These are phyloP conservation scores for Clarias platycephalus DNA, from an alignment of 2,797 vertebrate genomes.

Conservation along the genomic window DNA sequence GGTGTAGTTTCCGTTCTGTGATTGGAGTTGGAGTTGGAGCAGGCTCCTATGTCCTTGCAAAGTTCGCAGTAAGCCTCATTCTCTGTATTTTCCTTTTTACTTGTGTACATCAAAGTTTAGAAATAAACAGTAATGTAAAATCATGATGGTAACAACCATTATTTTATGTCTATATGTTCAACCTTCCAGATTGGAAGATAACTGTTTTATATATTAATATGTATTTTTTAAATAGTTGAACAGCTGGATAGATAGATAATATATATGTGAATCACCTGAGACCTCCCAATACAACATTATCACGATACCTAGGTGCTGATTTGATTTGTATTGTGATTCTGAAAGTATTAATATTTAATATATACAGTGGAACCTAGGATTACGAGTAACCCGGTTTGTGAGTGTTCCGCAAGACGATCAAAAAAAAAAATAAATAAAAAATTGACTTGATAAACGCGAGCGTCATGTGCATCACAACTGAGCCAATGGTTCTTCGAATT, in stretches of 20 bases:
- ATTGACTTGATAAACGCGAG: no score
- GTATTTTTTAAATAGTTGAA: neutral
- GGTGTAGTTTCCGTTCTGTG: slow-evolving; percentile 81
- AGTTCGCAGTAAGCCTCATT: slow-evolving; percentile 80
- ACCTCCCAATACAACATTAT: no score
- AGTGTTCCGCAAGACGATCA: no score
- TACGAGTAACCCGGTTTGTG: no score
- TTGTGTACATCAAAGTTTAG: neutral
- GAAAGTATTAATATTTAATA: no score
- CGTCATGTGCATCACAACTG: no score
- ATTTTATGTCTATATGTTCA: neutral
- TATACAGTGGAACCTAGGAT: no score
- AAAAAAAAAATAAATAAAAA: no score
- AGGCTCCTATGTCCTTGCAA: slow-evolving; percentile 84
- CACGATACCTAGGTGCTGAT: no score
- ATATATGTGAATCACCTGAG: no score
- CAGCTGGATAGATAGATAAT: neutral
- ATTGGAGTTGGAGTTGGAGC: slow-evolving; percentile 89
- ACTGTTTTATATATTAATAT: neutral
- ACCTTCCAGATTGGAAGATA: neutral
- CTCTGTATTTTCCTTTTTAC: neutral
- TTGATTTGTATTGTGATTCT: no score
- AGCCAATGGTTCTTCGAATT: no score
- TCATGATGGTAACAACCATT: neutral
- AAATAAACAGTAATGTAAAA: neutral